Evolutionary conservation across 2,888 invertebrate species (phyloP).

Genomic region (Laspeyria flexula): DNA sequence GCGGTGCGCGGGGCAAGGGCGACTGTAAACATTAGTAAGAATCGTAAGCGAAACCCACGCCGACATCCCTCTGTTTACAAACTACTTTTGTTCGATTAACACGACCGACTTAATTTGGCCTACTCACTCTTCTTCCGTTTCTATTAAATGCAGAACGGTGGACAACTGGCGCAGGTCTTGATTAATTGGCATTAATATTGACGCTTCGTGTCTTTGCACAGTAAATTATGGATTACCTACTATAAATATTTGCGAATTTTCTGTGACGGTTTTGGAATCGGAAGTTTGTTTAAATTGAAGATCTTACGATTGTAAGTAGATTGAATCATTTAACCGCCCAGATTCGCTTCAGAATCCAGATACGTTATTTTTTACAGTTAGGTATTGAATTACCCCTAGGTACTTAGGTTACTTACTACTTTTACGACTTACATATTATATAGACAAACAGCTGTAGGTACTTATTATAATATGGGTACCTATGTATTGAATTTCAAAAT

Average conservation of each 20-base stretch:
- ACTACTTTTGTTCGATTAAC: constrained; percentile 46
- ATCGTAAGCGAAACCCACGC: constrained; percentile 63
- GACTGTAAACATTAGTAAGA: constrained; percentile 67
- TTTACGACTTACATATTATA: no score
- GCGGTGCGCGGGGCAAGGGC: constrained; percentile 35
- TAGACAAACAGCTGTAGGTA: no score
- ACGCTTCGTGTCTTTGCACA: constrained; percentile 32
- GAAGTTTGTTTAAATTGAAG: no score
- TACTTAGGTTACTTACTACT: no score
- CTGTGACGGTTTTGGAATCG: neutral
- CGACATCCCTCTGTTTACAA: constrained; percentile 65
- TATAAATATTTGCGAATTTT: constrained; percentile 19
- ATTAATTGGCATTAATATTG: constrained; percentile 20
- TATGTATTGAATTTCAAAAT: no score
- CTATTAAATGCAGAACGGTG: neutral
- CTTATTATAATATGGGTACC: no score
- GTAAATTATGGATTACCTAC: constrained; percentile 5
- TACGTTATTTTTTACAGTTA: no score
- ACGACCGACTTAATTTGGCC: constrained; percentile 40
- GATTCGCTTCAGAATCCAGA: no score
- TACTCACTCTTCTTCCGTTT: constrained; percentile 7
- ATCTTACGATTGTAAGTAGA: no score
- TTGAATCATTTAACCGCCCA: no score
- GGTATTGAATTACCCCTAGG: no score
- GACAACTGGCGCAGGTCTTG: constrained; percentile 6